Percentiles rank a stretch among this genome's conserved stretches.
Conservation (phyloP, 2,888 invertebrate genomes). For the Caprella mutica region DNA sequence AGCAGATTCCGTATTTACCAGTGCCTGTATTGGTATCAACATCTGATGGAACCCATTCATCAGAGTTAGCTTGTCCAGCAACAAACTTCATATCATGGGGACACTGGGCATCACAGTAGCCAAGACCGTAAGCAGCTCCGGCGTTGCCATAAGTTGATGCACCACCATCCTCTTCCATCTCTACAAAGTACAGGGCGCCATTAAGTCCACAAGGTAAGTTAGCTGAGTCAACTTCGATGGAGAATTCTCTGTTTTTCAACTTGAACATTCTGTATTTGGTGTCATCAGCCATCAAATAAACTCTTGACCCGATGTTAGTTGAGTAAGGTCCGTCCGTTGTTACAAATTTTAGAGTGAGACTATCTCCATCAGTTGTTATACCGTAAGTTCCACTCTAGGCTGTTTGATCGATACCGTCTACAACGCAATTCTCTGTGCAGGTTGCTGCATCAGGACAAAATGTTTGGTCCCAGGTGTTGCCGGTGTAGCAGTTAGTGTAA, state of each 20-base stretch:
- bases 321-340: no score
- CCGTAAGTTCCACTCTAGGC: constrained; percentile 30
- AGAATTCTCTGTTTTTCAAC: constrained; percentile 29
- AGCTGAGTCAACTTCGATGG: constrained; percentile 28
- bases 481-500: constrained; percentile 29
- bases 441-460: constrained; percentile 31
- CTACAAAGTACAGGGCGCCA: constrained; percentile 33
- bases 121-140: constrained; percentile 33
- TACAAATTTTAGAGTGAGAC: constrained; percentile 17
- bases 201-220: constrained; percentile 32
- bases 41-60: constrained; percentile 23
- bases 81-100: constrained; percentile 34
- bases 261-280: constrained; percentile 31
- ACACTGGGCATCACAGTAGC: constrained; percentile 34
- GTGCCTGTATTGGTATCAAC: constrained; percentile 28
- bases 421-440: constrained; percentile 30
- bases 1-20: constrained; percentile 32
- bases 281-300: constrained; percentile 21
- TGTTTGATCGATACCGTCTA: constrained; percentile 21
- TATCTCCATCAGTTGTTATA: constrained; percentile 9
- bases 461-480: constrained; percentile 23
- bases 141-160: constrained; percentile 18
- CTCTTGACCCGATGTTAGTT: constrained; percentile 28
- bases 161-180: constrained; percentile 34
- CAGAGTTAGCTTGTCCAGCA: constrained; percentile 27